These are phyloP conservation scores for Galbula dea DNA, from an alignment of 2,113 vertebrate genomes.

Conservation along the genomic window DNA sequence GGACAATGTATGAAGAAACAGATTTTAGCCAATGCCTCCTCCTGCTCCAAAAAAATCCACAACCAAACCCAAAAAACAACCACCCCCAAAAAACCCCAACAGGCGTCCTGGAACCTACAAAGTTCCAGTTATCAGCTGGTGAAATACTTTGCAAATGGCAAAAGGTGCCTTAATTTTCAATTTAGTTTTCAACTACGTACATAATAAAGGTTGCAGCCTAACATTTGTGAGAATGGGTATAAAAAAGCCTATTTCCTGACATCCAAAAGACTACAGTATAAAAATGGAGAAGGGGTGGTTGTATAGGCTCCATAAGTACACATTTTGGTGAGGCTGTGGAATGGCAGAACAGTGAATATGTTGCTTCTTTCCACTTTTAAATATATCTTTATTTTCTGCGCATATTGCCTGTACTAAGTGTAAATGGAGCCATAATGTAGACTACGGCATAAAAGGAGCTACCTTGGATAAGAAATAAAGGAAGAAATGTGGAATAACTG, in stretches of 20 bases:
- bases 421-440: neutral
- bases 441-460: neutral
- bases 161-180: neutral
- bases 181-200: accelerated
- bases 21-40: neutral
- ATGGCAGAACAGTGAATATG: neutral
- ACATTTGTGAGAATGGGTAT: neutral
- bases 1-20: neutral
- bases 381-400: neutral
- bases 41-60: neutral
- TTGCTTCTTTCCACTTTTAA: neutral
- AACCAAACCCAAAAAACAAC: too few relatives aligned
- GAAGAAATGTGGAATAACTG: neutral
- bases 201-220: neutral
- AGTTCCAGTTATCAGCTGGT: neutral
- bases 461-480: neutral
- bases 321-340: neutral
- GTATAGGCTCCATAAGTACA: neutral
- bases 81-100: neutral
- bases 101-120: neutral
- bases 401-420: neutral
- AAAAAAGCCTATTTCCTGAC: neutral
- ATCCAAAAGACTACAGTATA: neutral
- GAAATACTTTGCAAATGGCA: neutral
- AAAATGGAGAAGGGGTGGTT: neutral